Conservation (phyloP, 2,113 vertebrate species). For the Perca flavescens region DNA sequence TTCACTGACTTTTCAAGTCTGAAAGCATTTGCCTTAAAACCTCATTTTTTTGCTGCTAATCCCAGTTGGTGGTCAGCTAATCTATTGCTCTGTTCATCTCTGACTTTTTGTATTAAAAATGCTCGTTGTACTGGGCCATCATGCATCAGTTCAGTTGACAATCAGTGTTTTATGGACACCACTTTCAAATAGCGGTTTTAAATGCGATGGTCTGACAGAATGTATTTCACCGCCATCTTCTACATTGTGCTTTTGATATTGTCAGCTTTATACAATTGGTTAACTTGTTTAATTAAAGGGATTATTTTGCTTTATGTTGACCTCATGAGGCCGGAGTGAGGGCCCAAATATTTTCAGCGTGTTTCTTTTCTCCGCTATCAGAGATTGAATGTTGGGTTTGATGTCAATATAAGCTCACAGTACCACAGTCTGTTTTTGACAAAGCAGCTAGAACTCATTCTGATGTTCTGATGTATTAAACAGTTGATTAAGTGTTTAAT, state of each 20-base stretch:
- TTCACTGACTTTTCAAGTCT: conserved; percentile 50
- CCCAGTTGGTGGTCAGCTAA: conserved; percentile 36
- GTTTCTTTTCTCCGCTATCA: conserved; percentile 27
- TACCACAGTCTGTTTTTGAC: conserved; percentile 57
- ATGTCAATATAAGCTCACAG: conserved; percentile 36
- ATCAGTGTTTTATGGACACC: conserved; percentile 60
- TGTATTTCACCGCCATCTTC: conserved; percentile 10
- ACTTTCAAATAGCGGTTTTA: conserved; percentile 14
- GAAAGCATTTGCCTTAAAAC: conserved; percentile 72
- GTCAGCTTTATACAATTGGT: conserved; percentile 12
- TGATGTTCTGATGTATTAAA: conserved; percentile 66
- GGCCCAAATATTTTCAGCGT: conserved; percentile 15
- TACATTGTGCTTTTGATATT: conserved; percentile 4
- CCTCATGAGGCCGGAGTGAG: background rate
- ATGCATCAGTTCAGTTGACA: conserved; percentile 57
- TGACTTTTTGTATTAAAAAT: conserved; percentile 5
- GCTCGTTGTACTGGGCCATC: background rate
- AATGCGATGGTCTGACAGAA: conserved; percentile 28
- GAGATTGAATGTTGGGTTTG: conserved; percentile 44
- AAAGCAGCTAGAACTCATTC: conserved; percentile 56
- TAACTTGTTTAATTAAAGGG: conserved; percentile 40
- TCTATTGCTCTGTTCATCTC: conserved; percentile 16
- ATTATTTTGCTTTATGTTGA: conserved; percentile 19
- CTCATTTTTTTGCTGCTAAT: conserved; percentile 76
- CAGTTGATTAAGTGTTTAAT: conserved; percentile 74